phyloP scores from a whole-genome alignment of 2,888 invertebrate species.

The Achlya flavicornis region DNA sequence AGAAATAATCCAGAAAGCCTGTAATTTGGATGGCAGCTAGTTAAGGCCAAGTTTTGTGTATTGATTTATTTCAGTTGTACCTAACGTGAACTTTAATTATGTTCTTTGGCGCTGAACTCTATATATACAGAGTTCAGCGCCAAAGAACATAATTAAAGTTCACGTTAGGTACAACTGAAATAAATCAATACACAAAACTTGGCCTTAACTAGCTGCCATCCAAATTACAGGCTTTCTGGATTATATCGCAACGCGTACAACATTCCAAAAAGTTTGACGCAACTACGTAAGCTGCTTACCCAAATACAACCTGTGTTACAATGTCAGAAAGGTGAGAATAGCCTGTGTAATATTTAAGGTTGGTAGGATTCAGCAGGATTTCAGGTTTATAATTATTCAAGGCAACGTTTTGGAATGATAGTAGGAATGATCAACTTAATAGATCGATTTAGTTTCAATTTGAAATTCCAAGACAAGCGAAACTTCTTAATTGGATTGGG shows the following conservation, averaged over 20 bases:
- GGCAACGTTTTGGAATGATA: neutral
- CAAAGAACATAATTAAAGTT: constrained; percentile 10
- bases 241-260: constrained; percentile 13
- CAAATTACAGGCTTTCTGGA: constrained; percentile 16
- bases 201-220: constrained; percentile 16
- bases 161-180: constrained; percentile 8
- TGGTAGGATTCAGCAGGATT: no score
- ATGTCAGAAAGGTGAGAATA: neutral
- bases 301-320: neutral
- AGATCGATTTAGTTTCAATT: no score
- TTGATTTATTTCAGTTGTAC: no score
- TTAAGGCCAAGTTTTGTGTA: no score
- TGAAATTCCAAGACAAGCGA: no score
- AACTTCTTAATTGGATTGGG: no score
- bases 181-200: constrained; percentile 12
- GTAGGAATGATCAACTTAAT: no score
- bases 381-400: neutral
- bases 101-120: no score
- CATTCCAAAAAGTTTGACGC: neutral
- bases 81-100: no score
- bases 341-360: neutral
- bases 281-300: neutral
- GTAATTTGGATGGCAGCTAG: no score
- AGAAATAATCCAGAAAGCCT: no score
- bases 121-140: neutral